phyloP scores from a whole-genome alignment of 2,797 vertebrate species.

The Amniataba percoides region DNA sequence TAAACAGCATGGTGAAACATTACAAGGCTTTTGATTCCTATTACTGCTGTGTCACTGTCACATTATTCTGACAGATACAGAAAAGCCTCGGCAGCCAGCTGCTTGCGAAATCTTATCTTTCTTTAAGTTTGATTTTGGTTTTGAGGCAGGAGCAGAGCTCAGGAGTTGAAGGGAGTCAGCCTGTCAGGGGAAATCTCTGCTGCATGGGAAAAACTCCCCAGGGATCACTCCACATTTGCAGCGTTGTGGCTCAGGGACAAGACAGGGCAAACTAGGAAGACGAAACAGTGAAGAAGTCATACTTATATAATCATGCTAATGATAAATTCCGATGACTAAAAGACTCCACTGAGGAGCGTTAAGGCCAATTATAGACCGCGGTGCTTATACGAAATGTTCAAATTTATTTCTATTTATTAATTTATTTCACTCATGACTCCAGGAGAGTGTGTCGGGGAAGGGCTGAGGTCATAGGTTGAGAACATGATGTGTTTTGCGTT shows the following conservation, averaged over 20 bases:
- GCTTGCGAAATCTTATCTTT: constrained; percentile 74
- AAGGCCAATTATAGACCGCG: constrained; percentile 50
- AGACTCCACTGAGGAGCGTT: constrained; percentile 39
- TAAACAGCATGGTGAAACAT: constrained; percentile 70
- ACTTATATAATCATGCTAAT: constrained; percentile 77
- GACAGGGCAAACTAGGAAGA: constrained; percentile 69
- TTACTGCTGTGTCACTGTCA: constrained; percentile 80
- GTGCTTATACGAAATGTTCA: constrained; percentile 18
- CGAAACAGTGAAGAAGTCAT: constrained; percentile 69
- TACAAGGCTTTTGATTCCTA: constrained; percentile 76
- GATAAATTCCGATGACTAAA: constrained; percentile 72
- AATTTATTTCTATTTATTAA: constrained; percentile 1
- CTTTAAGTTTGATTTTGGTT: constrained; percentile 76
- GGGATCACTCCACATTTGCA: constrained; percentile 81
- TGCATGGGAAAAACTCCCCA: constrained; percentile 79
- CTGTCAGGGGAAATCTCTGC: constrained; percentile 84
- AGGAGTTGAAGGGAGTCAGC: constrained; percentile 78
- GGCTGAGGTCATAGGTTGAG: constrained; percentile 48
- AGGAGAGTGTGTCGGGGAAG: neutral
- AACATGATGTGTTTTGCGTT: constrained; percentile 55
- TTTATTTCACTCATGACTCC: constrained; percentile 23
- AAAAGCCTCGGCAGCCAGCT: constrained; percentile 73
- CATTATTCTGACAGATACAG: constrained; percentile 78
- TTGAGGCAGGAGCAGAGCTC: constrained; percentile 73
- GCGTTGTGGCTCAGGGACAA: constrained; percentile 74